Conservation (phyloP, 2,113 vertebrate species). For the Gopherus flavomarginatus region DNA sequence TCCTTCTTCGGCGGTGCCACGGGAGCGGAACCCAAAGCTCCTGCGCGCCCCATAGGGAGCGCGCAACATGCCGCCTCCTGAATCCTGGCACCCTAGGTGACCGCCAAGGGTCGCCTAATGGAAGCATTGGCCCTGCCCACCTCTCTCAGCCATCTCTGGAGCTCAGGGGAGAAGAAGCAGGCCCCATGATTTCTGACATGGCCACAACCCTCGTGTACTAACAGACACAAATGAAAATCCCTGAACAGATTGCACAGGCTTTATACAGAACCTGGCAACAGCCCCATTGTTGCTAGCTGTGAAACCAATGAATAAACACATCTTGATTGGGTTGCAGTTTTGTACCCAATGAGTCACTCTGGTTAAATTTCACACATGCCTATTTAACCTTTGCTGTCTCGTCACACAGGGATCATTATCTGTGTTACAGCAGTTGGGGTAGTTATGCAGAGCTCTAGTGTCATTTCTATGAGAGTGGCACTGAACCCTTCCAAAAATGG, state of each 20-base stretch:
- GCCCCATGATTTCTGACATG: not conserved
- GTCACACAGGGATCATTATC: accelerated
- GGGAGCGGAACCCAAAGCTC: too few relatives aligned
- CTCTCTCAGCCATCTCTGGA: not conserved
- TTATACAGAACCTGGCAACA: accelerated
- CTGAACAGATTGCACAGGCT: not conserved
- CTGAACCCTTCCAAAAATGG: not conserved
- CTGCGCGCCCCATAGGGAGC: too few relatives aligned
- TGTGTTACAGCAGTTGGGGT: accelerated
- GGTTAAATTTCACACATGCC: accelerated
- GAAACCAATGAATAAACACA: accelerated
- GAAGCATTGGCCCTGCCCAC: too few relatives aligned
- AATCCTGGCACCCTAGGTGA: too few relatives aligned
- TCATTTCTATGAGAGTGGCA: accelerated
- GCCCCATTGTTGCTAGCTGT: not conserved
- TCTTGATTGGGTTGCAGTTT: accelerated
- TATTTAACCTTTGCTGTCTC: not conserved
- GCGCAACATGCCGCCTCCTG: too few relatives aligned
- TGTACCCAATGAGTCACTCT: accelerated
- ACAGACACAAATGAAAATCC: not conserved
- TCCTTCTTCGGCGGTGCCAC: too few relatives aligned
- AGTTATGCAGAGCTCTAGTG: accelerated
- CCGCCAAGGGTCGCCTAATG: too few relatives aligned
- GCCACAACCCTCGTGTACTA: not conserved
- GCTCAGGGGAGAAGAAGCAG: not conserved